These are phyloP conservation scores for Chrysotoxum bicinctum DNA, from an alignment of 2,888 invertebrate species.

Conservation along the genomic window DNA sequence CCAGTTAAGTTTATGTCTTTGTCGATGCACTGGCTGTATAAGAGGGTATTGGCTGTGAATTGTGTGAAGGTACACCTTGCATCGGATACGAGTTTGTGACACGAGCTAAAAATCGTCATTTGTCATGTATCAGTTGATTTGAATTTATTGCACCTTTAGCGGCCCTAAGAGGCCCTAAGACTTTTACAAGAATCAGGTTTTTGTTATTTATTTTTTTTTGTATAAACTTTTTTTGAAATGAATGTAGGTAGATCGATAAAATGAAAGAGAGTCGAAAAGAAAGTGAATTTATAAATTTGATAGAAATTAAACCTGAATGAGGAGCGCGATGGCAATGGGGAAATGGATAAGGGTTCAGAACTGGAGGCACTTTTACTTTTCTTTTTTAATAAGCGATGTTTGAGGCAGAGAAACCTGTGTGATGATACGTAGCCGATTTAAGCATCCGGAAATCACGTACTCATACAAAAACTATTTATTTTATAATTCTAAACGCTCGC, in stretches of 20 bases:
- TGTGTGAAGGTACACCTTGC: slow-evolving; percentile 42
- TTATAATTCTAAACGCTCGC: not conserved
- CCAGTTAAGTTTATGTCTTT: slow-evolving; percentile 46
- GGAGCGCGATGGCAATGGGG: not conserved
- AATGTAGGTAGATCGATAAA: slow-evolving; percentile 30
- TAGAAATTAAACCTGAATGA: not conserved
- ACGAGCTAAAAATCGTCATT: not conserved
- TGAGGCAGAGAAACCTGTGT: not conserved
- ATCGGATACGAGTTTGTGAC: not conserved
- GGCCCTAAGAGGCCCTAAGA: slow-evolving; percentile 38
- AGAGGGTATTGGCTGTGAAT: slow-evolving; percentile 20
- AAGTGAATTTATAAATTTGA: slow-evolving; percentile 46
- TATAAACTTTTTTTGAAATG: not conserved
- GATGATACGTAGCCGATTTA: not conserved
- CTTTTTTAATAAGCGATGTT: not conserved
- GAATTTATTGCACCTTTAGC: slow-evolving; percentile 18
- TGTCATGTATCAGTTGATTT: slow-evolving; percentile 9
- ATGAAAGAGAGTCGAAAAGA: slow-evolving; percentile 56
- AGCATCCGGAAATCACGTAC: not conserved
- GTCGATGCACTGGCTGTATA: not conserved
- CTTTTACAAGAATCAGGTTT: slow-evolving; percentile 53
- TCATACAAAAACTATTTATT: not conserved
- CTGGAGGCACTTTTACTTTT: slow-evolving; percentile 22
- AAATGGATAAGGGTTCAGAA: slow-evolving; percentile 7
- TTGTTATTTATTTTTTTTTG: not conserved